Evolutionary conservation across 2,888 invertebrate genomes (phyloP), one percentile per base, ranked within the genome.

Genomic region (Villa cingulata): DNA sequence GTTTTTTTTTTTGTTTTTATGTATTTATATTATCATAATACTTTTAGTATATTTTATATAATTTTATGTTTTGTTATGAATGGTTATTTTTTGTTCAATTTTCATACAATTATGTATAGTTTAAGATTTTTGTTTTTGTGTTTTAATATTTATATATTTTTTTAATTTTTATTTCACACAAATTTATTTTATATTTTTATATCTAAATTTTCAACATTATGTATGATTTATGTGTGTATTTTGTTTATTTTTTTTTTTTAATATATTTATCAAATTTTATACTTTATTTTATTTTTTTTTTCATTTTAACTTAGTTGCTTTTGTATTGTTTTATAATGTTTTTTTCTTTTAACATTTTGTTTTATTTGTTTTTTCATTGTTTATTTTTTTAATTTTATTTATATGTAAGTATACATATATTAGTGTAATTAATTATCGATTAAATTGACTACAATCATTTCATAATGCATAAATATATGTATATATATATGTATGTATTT

Each of bases 301-400:
- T n/a, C n/a, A n/a, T n/a, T n/a, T n/a, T n/a, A n/a, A n/a, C 16
- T 38, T 18, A 18, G 6, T 46, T 41, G 18, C 41, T 6, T 23
- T 23, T 23, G 7, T 7, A 23, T 23, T 23, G 4, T 23, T 23
- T 4, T 23, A 6, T 23, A 47, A 37, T 23, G 29, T 38, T 29
- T 27, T 42, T 41, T 36, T 37, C 29, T 41, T 41, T 47, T 47
- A 42, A 42, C 37, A 27, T 46, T 41, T 41, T 41, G 32, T 46
- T 46, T 36, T 23, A 23, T 7, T 23, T 23, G n/a, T n/a, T n/a
- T 23, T 23, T 23, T 23, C 7, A 23, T 23, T 4, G 15, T 36
- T 36, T 36, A 14, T 36, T 36, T 36, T 36, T 36, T n/a, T 23
- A 23, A 23, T 23, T n/a, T n/a, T 23, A 23, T 23, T 23, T 23